Evolutionary conservation across 2,113 vertebrate species (phyloP).

Genomic region (Poeciliopsis turrubarensis): DNA sequence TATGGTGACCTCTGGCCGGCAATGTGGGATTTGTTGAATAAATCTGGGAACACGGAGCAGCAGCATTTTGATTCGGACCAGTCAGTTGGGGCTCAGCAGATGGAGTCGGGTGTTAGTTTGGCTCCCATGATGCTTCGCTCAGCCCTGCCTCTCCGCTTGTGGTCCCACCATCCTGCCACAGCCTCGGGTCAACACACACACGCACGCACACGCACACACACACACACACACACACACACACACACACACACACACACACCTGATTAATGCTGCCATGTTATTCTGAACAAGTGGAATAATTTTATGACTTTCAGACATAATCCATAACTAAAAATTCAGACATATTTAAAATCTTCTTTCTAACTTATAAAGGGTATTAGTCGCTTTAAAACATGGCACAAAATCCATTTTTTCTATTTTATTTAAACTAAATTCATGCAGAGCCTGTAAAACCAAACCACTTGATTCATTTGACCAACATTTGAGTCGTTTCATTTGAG

Average conservation of each 20-base stretch:
- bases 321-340: too few species aligned
- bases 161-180: conserved; percentile 70
- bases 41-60: not conserved
- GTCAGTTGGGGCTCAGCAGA: conserved; percentile 29
- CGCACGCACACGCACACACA: conserved; percentile 20
- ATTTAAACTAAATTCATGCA: too few species aligned
- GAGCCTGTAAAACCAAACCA: not conserved
- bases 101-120: conserved; percentile 11
- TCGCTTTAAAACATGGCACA: too few species aligned
- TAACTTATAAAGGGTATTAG: too few species aligned
- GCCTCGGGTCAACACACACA: conserved; percentile 1
- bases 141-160: conserved; percentile 29
- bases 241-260: conserved; percentile 12
- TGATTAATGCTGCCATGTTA: not conserved
- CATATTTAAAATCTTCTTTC: not conserved
- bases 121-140: conserved; percentile 18
- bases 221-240: conserved; percentile 11
- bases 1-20: not conserved
- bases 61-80: not conserved
- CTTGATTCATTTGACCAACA: not conserved
- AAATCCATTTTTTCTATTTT: too few species aligned
- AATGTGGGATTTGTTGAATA: not conserved
- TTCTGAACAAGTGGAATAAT: not conserved
- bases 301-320: not conserved
- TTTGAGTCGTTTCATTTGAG: not conserved